Percentiles rank a stretch among this genome's conserved stretches.
These are phyloP conservation scores for Solenopsis invicta DNA, from an alignment of 1,140 invertebrate genomes.

Conservation along the genomic window DNA sequence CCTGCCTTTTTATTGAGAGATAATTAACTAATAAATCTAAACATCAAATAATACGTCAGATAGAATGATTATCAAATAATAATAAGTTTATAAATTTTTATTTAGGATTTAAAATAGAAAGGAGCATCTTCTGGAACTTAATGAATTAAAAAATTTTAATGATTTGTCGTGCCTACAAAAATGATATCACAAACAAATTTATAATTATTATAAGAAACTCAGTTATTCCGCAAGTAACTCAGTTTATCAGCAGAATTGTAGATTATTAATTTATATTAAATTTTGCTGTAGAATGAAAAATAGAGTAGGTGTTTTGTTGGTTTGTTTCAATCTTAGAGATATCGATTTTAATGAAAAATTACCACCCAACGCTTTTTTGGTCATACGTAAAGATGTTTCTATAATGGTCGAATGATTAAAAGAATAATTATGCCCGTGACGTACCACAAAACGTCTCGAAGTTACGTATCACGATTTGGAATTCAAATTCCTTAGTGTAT, in stretches of 20 bases:
- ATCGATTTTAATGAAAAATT: neutral
- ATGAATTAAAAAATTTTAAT: no score
- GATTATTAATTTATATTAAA: neutral
- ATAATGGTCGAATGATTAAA: no score
- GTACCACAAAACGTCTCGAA: neutral
- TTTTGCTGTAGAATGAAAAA: neutral
- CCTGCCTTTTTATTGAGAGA: no score
- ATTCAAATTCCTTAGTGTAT: slow-evolving; percentile 48
- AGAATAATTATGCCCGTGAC: neutral
- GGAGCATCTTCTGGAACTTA: no score
- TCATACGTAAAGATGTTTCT: neutral
- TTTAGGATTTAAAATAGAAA: no score
- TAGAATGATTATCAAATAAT: no score
- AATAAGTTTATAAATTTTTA: no score
- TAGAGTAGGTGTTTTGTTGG: neutral
- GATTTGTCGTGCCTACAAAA: no score
- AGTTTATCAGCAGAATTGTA: neutral
- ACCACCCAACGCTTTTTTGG: neutral
- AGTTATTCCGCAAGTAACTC: neutral
- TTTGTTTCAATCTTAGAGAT: neutral
- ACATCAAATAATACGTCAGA: no score
- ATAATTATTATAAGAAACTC: neutral
- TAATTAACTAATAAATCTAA: no score
- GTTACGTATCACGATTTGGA: slow-evolving; percentile 5
- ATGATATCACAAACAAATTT: neutral